A percentile compares a stretch with the other conserved stretches of the same genome.
Conservation (phyloP, 37 sponge, comb jelly and placozoan genomes). For the Tethya wilhelma region DNA sequence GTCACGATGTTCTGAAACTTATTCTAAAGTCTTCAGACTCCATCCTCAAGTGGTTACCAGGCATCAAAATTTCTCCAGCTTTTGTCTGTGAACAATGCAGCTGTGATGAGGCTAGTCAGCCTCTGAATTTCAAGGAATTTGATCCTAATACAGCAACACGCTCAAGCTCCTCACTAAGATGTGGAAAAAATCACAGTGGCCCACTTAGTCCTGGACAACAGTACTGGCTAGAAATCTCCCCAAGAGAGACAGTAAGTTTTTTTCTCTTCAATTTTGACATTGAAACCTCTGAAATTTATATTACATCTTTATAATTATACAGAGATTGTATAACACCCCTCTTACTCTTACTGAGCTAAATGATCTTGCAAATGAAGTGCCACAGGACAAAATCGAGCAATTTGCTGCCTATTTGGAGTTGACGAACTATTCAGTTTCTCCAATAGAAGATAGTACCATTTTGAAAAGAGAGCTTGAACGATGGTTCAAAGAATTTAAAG, state of each 20-base stretch:
- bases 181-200: too few species aligned
- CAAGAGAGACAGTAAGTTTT: too few species aligned
- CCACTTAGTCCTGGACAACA: too few species aligned
- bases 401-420: too few species aligned
- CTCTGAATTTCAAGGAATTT: not conserved
- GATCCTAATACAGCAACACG: not conserved
- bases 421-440: not conserved
- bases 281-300: too few species aligned
- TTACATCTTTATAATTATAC: too few species aligned
- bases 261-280: too few species aligned
- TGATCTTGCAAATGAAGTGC: not conserved
- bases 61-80: not conserved
- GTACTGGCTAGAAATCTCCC: too few species aligned
- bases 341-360: not conserved
- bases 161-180: too few species aligned
- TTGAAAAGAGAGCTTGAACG: not conserved
- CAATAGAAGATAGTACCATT: too few species aligned
- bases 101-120: not conserved
- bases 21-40: not conserved
- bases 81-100: constrained; percentile 15
- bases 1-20: not conserved
- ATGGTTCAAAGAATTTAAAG: constrained; percentile 2
- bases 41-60: constrained; percentile 23
- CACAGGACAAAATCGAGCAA: not conserved
- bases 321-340: too few species aligned